Evolutionary conservation across 2,113 vertebrate species (phyloP).

Genomic region (Alosa alosa): DNA sequence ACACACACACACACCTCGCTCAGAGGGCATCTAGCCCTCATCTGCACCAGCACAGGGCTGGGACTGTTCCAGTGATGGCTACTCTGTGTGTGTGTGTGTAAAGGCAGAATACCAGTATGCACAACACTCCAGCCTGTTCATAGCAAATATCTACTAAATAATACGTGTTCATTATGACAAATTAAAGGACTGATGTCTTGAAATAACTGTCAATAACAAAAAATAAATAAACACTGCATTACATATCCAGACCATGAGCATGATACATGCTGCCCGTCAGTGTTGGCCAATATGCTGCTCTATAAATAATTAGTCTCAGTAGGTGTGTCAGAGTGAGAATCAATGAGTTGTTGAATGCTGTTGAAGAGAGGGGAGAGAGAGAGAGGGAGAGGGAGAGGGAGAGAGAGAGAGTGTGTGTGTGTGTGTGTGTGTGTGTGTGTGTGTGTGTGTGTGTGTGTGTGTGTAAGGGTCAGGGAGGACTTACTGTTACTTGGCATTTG

Average conservation of each 20-base stretch:
- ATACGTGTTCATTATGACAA: neutral
- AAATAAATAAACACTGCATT: neutral
- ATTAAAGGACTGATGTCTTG: neutral
- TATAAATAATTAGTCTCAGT: neutral
- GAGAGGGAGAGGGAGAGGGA: neutral
- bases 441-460: too few species aligned
- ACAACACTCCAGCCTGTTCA: neutral
- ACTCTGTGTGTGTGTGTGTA: neutral
- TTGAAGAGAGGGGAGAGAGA: neutral
- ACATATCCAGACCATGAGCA: neutral
- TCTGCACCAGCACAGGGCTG: too few species aligned
- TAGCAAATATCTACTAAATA: neutral
- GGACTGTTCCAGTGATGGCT: neutral
- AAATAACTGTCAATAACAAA: neutral
- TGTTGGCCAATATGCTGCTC: neutral
- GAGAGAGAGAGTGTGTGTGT: neutral
- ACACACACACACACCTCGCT: neutral
- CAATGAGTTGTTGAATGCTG: neutral
- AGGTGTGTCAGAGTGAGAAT: neutral
- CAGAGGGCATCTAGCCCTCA: neutral
- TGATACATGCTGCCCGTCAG: neutral
- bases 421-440: too few species aligned
- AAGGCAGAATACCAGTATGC: too few species aligned
- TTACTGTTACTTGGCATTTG: slow-evolving; percentile 97
- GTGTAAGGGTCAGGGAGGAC: neutral